phyloP scores from a whole-genome alignment of 2,888 invertebrate genomes.

The Eurytoma californica region DNA sequence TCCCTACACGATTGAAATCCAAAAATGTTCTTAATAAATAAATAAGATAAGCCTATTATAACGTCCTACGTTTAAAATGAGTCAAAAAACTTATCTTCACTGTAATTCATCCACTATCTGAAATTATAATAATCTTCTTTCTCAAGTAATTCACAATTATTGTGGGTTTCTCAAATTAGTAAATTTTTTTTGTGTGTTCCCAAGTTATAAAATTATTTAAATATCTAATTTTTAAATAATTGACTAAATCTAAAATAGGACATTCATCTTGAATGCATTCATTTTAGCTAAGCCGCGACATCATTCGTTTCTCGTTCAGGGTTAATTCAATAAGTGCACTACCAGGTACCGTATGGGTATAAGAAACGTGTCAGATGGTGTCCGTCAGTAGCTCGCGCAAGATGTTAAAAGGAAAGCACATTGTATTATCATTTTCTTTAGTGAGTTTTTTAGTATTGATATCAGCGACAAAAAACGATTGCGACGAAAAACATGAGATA shows the following conservation, averaged over 20 bases:
- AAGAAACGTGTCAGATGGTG: conserved; percentile 50
- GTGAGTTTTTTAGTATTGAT: conserved; percentile 16
- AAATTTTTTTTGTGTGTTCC: too few relatives aligned
- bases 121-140: too few relatives aligned
- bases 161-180: too few relatives aligned
- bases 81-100: too few relatives aligned
- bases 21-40: too few relatives aligned
- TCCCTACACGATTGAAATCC: too few relatives aligned
- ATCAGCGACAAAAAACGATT: conserved; percentile 21
- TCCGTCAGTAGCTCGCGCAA: conserved; percentile 46
- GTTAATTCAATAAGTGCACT: conserved; percentile 54
- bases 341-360: conserved; percentile 42
- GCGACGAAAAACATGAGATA: conserved; percentile 24
- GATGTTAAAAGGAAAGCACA: conserved; percentile 42
- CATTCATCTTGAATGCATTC: conserved; percentile 27
- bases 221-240: conserved; percentile 2
- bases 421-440: neutral
- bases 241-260: neutral
- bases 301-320: conserved; percentile 50
- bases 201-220: neutral
- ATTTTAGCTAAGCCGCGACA: conserved; percentile 44
- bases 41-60: too few relatives aligned
- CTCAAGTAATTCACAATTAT: too few relatives aligned
- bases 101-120: too few relatives aligned
- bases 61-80: too few relatives aligned